Conservation (phyloP, 2,797 vertebrate species). For the Hoplostethus mediterraneus region DNA sequence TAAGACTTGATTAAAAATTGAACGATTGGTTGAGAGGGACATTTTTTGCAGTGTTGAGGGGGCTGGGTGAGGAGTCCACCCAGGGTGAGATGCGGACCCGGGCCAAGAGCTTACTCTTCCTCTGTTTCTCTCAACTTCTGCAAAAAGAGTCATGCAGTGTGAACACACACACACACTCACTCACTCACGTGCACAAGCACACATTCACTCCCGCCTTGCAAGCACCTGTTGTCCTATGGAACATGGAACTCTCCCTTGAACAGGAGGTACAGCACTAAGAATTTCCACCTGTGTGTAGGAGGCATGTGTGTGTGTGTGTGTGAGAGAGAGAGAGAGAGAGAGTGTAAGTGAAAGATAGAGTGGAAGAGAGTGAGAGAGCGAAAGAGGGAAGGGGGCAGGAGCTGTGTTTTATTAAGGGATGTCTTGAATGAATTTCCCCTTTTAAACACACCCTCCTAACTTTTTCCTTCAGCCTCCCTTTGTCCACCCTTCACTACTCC, state of each 20-base stretch:
- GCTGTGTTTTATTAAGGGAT: slow-evolving; percentile 48
- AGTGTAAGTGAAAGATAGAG: slow-evolving; percentile 28
- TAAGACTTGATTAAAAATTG: neutral
- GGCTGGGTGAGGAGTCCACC: slow-evolving; percentile 39
- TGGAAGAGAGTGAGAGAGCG: slow-evolving; percentile 44
- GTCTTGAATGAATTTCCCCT: slow-evolving; percentile 48
- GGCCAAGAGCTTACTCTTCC: slow-evolving; percentile 44
- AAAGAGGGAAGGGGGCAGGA: slow-evolving; percentile 44
- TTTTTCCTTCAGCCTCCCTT: slow-evolving; percentile 49
- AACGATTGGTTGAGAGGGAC: slow-evolving; percentile 8
- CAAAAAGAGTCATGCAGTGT: slow-evolving; percentile 39
- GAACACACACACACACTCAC: slow-evolving; percentile 24
- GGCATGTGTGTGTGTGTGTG: slow-evolving; percentile 28
- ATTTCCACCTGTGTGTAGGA: slow-evolving; percentile 67
- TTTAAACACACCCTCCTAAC: slow-evolving; percentile 55
- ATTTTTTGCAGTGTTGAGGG: slow-evolving; percentile 46
- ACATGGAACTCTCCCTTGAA: slow-evolving; percentile 52
- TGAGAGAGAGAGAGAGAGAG: slow-evolving; percentile 22
- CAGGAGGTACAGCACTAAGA: slow-evolving; percentile 61
- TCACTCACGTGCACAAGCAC: slow-evolving; percentile 28
- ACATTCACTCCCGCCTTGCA: slow-evolving; percentile 68
- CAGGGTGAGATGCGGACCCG: slow-evolving; percentile 39
- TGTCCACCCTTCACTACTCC: slow-evolving; percentile 35
- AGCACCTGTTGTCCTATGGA: slow-evolving; percentile 76
- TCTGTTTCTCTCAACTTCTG: slow-evolving; percentile 36